These are phyloP conservation scores for Pangasianodon gigas DNA, from an alignment of 2,113 vertebrate genomes.

Conservation along the genomic window DNA sequence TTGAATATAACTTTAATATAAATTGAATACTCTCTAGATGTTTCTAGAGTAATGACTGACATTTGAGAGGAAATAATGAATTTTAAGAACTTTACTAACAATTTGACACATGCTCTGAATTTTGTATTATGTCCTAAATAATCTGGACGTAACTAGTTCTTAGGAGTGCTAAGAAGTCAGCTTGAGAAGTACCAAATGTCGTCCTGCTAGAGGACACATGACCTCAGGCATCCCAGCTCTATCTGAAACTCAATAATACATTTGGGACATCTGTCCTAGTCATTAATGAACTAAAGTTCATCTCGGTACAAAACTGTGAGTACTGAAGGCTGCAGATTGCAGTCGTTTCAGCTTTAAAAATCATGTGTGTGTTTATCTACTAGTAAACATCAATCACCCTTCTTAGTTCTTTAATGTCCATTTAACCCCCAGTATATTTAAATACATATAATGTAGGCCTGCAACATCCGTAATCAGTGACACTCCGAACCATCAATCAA, in stretches of 20 bases:
- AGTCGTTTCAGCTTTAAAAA: not conserved
- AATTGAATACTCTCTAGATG: not conserved
- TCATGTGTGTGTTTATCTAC: not conserved
- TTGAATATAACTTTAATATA: not conserved
- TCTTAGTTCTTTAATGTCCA: not conserved
- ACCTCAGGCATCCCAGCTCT: not conserved
- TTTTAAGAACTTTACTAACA: not conserved
- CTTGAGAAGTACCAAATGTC: not conserved
- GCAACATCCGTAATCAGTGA: not conserved
- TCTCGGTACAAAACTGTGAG: not conserved
- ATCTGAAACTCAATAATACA: not conserved
- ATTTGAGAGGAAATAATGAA: not conserved
- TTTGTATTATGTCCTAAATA: slow-evolving; percentile 2
- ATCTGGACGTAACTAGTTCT: not conserved
- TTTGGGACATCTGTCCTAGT: slow-evolving; percentile 12
- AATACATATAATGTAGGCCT: not conserved
- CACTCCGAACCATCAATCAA: not conserved
- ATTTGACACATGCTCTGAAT: not conserved
- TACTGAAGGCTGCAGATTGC: not conserved
- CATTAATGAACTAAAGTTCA: slow-evolving; percentile 13
- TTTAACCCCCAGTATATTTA: not conserved
- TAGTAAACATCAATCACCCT: not conserved
- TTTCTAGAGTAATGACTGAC: not conserved
- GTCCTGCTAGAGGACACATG: slow-evolving; percentile 24
- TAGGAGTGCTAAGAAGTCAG: not conserved